Evolutionary conservation across 2,888 invertebrate genomes (phyloP).

Genomic region (Leptinotarsa peninsularis): DNA sequence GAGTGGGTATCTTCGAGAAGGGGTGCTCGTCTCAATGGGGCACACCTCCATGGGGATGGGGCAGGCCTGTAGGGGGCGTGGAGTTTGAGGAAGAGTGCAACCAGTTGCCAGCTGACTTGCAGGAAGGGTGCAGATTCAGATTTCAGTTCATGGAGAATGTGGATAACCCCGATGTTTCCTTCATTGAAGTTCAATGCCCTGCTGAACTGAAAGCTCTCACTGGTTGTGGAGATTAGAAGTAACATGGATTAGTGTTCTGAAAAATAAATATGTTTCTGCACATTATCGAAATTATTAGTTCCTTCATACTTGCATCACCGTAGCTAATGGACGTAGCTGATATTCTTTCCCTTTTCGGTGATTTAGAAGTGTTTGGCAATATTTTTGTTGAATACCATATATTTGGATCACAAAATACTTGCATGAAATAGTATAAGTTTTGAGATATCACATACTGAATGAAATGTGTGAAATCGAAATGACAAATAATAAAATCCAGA

Average conservation of each 20-base stretch:
- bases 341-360: too few relatives aligned
- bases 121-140: constrained; percentile 41
- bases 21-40: constrained; percentile 44
- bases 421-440: too few relatives aligned
- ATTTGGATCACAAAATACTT: too few relatives aligned
- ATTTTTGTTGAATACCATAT: too few relatives aligned
- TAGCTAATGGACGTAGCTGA: too few relatives aligned
- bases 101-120: constrained; percentile 35
- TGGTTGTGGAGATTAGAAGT: constrained; percentile 33
- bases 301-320: too few relatives aligned
- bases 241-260: background rate
- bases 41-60: constrained; percentile 40
- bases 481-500: too few relatives aligned
- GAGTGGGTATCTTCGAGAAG: constrained; percentile 42
- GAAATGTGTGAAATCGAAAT: too few relatives aligned
- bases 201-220: constrained; percentile 34
- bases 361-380: too few relatives aligned
- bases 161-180: constrained; percentile 38
- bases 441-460: too few relatives aligned
- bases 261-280: background rate
- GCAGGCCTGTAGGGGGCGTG: constrained; percentile 38
- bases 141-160: constrained; percentile 41
- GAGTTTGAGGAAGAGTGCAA: constrained; percentile 34
- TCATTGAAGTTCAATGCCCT: constrained; percentile 41
- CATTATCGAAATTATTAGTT: too few relatives aligned